Evolutionary conservation across 2,888 invertebrate genomes (phyloP).

Genomic region (Coelinius sp.): DNA sequence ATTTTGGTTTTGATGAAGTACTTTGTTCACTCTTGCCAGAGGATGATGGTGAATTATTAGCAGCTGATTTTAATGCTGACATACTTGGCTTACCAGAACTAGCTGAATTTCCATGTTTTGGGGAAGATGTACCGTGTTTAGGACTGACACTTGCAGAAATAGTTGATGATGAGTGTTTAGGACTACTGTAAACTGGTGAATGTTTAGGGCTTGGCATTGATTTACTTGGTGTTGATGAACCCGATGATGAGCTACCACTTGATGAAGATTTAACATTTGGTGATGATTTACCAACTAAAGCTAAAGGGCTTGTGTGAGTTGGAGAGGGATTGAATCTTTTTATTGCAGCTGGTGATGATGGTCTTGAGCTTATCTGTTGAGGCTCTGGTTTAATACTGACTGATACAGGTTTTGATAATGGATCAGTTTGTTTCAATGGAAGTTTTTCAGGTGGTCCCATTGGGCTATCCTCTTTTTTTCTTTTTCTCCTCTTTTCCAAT

Average conservation of each 20-base stretch:
- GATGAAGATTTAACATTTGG: slow-evolving; percentile 61
- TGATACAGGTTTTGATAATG: slow-evolving; percentile 80
- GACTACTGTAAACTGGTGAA: slow-evolving; percentile 82
- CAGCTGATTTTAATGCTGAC: slow-evolving; percentile 87
- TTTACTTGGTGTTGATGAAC: slow-evolving; percentile 74
- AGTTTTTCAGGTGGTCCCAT: slow-evolving; percentile 87
- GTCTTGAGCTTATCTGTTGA: slow-evolving; percentile 73
- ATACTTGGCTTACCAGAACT: slow-evolving; percentile 90
- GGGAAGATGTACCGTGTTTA: slow-evolving; percentile 82
- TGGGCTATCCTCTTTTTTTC: slow-evolving; percentile 83
- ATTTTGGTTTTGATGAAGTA: slow-evolving; percentile 53
- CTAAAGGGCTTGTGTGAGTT: slow-evolving; percentile 77
- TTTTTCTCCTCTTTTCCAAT: slow-evolving; percentile 80
- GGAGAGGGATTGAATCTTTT: slow-evolving; percentile 83
- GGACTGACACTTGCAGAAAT: slow-evolving; percentile 80
- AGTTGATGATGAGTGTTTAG: slow-evolving; percentile 79
- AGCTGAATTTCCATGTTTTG: slow-evolving; percentile 81
- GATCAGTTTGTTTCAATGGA: slow-evolving; percentile 79
- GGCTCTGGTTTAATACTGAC: slow-evolving; percentile 82
- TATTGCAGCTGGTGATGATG: slow-evolving; percentile 79
- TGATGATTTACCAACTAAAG: slow-evolving; percentile 76
- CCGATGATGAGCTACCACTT: slow-evolving; percentile 70
- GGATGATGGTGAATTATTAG: slow-evolving; percentile 74
- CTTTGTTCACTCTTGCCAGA: slow-evolving; percentile 54
- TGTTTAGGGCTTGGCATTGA: slow-evolving; percentile 80